These are phyloP conservation scores for Salminus brasiliensis DNA, from an alignment of 2,113 vertebrate genomes.

Conservation along the genomic window DNA sequence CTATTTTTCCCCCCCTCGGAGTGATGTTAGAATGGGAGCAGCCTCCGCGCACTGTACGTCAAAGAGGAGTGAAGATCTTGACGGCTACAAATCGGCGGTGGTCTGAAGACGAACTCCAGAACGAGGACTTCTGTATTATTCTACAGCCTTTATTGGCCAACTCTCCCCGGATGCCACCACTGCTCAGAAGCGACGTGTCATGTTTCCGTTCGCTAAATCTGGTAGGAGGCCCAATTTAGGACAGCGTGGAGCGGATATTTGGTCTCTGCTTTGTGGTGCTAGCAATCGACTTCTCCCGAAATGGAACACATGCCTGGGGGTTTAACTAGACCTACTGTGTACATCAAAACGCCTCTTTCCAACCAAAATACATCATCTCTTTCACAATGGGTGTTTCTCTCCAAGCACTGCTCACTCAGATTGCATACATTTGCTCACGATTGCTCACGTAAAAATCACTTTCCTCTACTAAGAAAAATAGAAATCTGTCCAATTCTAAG, in stretches of 20 bases:
- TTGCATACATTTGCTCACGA: conserved; percentile 15
- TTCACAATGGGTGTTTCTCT: too few relatives aligned
- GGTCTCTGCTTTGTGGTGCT: conserved; percentile 40
- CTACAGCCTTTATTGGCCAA: background rate
- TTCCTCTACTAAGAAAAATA: conserved; percentile 56
- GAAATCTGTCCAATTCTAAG: conserved; percentile 54
- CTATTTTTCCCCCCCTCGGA: background rate
- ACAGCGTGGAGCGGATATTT: conserved; percentile 22
- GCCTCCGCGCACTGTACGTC: background rate
- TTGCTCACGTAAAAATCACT: conserved; percentile 45
- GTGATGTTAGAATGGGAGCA: conserved; percentile 4
- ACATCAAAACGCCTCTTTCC: background rate
- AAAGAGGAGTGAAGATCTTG: background rate
- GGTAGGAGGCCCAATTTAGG: conserved; percentile 3
- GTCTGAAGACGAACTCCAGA: background rate
- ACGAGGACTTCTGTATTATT: background rate
- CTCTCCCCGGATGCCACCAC: background rate
- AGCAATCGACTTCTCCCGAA: conserved; percentile 34
- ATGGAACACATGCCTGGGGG: conserved; percentile 23
- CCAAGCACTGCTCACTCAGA: conserved; percentile 2
- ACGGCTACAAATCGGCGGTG: conserved; percentile 15
- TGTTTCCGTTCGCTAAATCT: background rate
- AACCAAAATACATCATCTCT: conserved; percentile 32
- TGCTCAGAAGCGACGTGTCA: background rate
- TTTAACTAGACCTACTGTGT: background rate